Percentiles rank a stretch among this genome's conserved stretches.
These are phyloP conservation scores for Colletes collaris DNA, from an alignment of 2,888 invertebrate species.

Conservation along the genomic window DNA sequence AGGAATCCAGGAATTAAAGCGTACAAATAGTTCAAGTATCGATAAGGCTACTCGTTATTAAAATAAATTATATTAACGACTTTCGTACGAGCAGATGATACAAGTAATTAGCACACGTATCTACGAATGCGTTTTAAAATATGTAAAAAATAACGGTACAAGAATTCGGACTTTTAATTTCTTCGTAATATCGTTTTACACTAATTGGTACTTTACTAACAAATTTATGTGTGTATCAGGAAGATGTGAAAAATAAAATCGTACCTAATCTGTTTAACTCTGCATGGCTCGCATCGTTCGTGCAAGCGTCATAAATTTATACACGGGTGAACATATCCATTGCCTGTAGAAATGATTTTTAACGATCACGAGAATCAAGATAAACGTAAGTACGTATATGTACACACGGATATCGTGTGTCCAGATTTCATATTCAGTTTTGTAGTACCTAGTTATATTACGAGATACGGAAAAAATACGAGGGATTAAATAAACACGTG, in stretches of 20 bases:
- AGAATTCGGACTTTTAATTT: not conserved
- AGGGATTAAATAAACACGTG: conserved; percentile 1
- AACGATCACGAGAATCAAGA: not conserved
- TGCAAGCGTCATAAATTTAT: not conserved
- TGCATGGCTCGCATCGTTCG: not conserved
- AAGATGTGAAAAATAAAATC: too few species aligned
- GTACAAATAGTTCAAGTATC: too few species aligned
- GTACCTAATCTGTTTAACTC: too few species aligned
- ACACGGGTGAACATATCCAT: not conserved
- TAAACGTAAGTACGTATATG: not conserved
- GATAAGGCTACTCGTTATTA: too few species aligned
- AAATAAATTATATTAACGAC: too few species aligned
- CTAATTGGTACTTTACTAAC: too few species aligned
- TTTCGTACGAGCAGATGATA: too few species aligned
- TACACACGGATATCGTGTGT: not conserved
- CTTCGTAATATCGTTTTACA: too few species aligned
- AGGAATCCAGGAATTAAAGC: too few species aligned
- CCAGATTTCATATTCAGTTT: not conserved
- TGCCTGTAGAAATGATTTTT: not conserved
- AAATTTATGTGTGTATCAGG: too few species aligned
- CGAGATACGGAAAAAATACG: not conserved
- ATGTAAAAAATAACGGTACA: not conserved
- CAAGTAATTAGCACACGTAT: too few species aligned
- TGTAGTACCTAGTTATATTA: not conserved
- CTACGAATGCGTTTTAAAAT: too few species aligned